Evolutionary conservation across 92 coral and sea anemone species (phyloP), one percentile per base, ranked within the genome.

Genomic region (Epizoanthus fatuus): DNA sequence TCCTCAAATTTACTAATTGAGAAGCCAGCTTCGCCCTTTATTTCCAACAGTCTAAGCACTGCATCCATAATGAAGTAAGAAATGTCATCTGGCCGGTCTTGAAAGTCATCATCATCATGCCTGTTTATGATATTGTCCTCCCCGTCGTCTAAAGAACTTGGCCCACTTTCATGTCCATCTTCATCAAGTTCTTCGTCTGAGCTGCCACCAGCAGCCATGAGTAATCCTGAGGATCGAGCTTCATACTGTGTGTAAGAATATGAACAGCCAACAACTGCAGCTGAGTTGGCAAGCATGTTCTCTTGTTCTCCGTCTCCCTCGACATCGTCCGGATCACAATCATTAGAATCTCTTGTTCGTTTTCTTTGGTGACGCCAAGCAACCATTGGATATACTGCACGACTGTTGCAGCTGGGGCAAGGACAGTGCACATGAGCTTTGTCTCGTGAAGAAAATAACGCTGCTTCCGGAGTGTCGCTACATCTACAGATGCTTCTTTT

Each of bases 1-100:
- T 22, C 25, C 25, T 22, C 25, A 22, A 22, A 22, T 22, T 22
- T 0, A 59, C 47, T 64, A 6, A 87, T 83, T 44, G 94, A 87
- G 62, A 91, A 87, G 8, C 94, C 92, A 81, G 51, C 77, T n/a
- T 66, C 65, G 39, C 84, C 89, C 32, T 87, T 87, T 60, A 91
- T 82, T 76, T 91, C 91, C 17, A 91, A 81, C 86, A 91, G 56
- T 71, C 72, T 87, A 42, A 91, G 37, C 13, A 91, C 87, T 0
- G 92, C 91, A 13, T 91, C 91, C 81, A 62, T 79, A 42, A 90
- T 15, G 53, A 90, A 90, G 44, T 68, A 68, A 11, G n/a, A 37
- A 37, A 68, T 25, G 47, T 68, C 17, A 20, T 68, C 44, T 20
- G 44, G 81, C 22, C 65, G 35, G 14, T 55, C 81, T 39, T 56